Evolutionary conservation across 2,888 invertebrate genomes (phyloP).

Genomic region (Limulus polyphemus): DNA sequence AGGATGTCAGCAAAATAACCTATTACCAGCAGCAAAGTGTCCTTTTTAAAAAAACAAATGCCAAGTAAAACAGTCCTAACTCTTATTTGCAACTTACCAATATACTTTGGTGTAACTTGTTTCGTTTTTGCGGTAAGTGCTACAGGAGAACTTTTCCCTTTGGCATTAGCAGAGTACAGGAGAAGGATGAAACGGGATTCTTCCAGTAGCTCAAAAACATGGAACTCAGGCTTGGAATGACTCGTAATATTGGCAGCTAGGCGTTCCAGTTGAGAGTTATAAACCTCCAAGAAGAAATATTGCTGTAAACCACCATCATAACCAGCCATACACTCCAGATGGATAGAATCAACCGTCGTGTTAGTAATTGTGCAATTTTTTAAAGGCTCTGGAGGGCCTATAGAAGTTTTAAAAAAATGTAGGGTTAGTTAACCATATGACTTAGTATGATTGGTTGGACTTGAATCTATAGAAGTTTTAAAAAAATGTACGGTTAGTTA

Average conservation of each 20-base stretch:
- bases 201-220: slow-evolving; percentile 55
- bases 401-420: too few relatives aligned
- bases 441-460: too few relatives aligned
- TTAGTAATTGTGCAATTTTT: slow-evolving; percentile 79
- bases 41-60: too few relatives aligned
- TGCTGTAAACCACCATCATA: slow-evolving; percentile 82
- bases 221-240: slow-evolving; percentile 49
- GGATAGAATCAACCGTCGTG: slow-evolving; percentile 69
- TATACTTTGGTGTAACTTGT: too few relatives aligned
- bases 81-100: too few relatives aligned
- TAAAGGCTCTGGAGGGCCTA: slow-evolving; percentile 85
- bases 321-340: slow-evolving; percentile 68
- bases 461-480: slow-evolving; percentile 49
- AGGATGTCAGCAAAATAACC: too few relatives aligned
- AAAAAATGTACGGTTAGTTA: too few relatives aligned
- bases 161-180: slow-evolving; percentile 65
- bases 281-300: slow-evolving; percentile 67
- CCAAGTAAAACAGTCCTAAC: too few relatives aligned
- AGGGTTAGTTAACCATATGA: too few relatives aligned
- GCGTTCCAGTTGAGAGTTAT: slow-evolving; percentile 46
- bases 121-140: slow-evolving; percentile 45
- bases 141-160: slow-evolving; percentile 69
- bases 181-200: slow-evolving; percentile 63
- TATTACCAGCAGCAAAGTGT: too few relatives aligned
- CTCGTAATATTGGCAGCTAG: slow-evolving; percentile 65